Percentiles rank a stretch among this genome's conserved stretches.
Conservation (phyloP, 2,113 vertebrate species). For the Turnix velox region DNA sequence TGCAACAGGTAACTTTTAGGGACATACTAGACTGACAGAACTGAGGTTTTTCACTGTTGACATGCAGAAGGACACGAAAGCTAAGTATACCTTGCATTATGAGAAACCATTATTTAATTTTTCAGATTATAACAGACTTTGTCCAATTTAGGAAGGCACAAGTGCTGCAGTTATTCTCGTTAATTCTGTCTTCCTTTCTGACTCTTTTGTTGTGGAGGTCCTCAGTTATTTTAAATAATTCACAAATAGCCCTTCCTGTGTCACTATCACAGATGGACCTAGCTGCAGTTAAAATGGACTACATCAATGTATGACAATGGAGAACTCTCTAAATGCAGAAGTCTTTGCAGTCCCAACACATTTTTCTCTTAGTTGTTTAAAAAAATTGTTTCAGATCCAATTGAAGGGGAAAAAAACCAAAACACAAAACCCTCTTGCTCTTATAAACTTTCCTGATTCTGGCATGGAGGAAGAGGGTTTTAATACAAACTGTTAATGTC, state of each 20-base stretch:
- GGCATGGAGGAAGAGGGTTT: not conserved
- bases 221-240: not conserved
- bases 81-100: not conserved
- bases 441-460: not conserved
- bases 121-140: not conserved
- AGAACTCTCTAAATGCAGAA: not conserved
- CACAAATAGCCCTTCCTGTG: not conserved
- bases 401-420: not conserved
- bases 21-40: not conserved
- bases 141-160: not conserved
- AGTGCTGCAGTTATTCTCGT: not conserved
- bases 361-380: not conserved
- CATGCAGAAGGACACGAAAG: not conserved
- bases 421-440: not conserved
- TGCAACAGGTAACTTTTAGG: not conserved
- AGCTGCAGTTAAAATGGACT: not conserved
- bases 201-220: not conserved
- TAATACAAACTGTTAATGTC: not conserved
- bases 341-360: not conserved
- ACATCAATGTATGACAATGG: not conserved
- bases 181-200: not conserved
- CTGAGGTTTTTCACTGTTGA: not conserved
- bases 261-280: not conserved
- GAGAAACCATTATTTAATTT: not conserved
- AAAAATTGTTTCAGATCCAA: not conserved